Evolutionary conservation across 1,140 invertebrate genomes (phyloP).

Genomic region (Aphaenogaster floridana): DNA sequence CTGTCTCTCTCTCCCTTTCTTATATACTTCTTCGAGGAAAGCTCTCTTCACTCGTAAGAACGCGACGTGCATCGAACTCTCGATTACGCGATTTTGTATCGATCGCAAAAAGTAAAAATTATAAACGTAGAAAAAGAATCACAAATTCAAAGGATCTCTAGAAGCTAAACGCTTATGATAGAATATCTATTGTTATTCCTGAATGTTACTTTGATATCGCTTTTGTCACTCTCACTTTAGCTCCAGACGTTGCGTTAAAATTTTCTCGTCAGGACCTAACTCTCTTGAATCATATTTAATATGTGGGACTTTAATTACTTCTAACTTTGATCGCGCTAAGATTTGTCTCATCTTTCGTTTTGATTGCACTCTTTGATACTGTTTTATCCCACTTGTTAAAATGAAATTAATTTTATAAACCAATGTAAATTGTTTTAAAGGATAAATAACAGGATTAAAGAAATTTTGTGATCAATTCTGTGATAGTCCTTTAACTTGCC

Average conservation of each 20-base stretch:
- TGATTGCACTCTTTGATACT: conserved; percentile 46
- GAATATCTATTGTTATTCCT: conserved; percentile 4
- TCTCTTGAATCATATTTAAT: background rate
- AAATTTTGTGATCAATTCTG: background rate
- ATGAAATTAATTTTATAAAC: conserved; percentile 11
- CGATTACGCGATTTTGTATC: conserved; percentile 16
- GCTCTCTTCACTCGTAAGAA: conserved; percentile 1
- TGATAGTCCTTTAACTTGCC: background rate
- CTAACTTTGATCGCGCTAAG: conserved; percentile 53
- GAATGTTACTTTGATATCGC: conserved; percentile 42
- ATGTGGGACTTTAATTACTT: conserved; percentile 13
- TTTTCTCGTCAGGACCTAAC: background rate
- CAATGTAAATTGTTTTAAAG: background rate
- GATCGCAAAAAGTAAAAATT: background rate
- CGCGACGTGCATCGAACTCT: conserved; percentile 35
- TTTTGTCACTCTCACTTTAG: background rate
- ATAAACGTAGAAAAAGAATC: background rate
- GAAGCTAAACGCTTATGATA: background rate
- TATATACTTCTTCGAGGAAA: conserved; percentile 8
- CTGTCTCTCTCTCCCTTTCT: conserved; percentile 14
- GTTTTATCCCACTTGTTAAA: conserved; percentile 5
- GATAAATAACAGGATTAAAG: background rate
- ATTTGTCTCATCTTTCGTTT: conserved; percentile 35
- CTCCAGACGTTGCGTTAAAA: conserved; percentile 4
- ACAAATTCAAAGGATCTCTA: background rate